These are phyloP conservation scores for Riparia riparia DNA, from an alignment of 2,113 vertebrate species.

Conservation along the genomic window DNA sequence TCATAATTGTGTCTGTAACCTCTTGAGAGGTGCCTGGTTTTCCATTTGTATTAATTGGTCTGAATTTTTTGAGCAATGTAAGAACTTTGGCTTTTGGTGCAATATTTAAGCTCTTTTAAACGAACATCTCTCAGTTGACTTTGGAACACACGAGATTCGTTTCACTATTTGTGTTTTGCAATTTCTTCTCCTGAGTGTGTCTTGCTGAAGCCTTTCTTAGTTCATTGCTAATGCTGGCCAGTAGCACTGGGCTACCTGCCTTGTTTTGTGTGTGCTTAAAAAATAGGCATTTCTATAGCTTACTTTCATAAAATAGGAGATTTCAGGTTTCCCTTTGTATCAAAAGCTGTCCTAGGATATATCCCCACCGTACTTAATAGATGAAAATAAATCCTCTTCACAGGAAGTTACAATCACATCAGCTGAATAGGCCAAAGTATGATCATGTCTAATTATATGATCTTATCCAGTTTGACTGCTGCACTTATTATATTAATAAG, in stretches of 20 bases:
- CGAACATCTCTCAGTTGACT: background rate
- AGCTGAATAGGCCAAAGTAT: constrained; percentile 45
- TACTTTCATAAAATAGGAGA: background rate
- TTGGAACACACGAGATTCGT: background rate
- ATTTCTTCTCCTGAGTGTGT: background rate
- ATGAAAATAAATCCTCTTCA: constrained; percentile 39
- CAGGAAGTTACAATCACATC: constrained; percentile 52
- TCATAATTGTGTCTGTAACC: background rate
- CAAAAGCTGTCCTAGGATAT: background rate
- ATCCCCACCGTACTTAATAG: background rate
- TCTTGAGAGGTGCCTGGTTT: background rate
- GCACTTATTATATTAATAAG: constrained; percentile 79
- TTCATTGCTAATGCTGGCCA: background rate
- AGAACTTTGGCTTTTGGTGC: background rate
- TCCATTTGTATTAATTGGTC: background rate
- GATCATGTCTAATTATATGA: constrained; percentile 54
- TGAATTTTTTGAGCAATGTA: background rate
- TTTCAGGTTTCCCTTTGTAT: background rate
- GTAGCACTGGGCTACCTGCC: background rate
- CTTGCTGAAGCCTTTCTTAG: background rate
- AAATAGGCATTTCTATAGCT: background rate
- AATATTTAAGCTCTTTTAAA: background rate
- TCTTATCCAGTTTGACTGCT: constrained; percentile 68
- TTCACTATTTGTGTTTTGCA: background rate
- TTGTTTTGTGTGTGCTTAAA: background rate